Base-by-base conservation (phyloP, 2,888 invertebrate species). In the Plebejus anna region DNA sequence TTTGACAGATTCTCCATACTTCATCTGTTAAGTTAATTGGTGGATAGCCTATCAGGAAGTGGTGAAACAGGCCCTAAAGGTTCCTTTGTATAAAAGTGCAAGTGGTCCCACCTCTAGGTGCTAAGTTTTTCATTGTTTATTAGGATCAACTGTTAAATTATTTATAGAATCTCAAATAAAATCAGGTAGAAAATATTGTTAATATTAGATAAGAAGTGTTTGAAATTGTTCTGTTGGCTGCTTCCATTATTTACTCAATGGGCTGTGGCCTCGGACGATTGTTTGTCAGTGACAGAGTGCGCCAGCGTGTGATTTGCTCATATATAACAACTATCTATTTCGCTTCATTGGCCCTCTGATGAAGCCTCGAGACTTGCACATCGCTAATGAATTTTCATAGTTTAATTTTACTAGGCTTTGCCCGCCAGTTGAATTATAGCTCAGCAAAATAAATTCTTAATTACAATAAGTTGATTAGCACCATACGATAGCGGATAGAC, bases 201-300 rank as follows among this genome's bases (percentile, higher is more conserved):
- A 57, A 61, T 71, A 61, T 75, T 75, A 72, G 55, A n/a, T 70
- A 76, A 13, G 51, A 16, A 38, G 22, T 61, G 9, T 61, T 38
- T 73, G 73, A 70, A 66, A 66, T 61, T 66, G 47, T 9, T 61
- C 38, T 70, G 51, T 61, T 71, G 71, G 57, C 32, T 16, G 75
- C 57, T 38, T 22, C 66, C 71, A 73, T 75, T 77, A 75, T 75
- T 61, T 70, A 76, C 55, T 61, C 76, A 76, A 77, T 78, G 78
- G 77, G 76, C 77, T 75, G 75, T 76, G 47, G 70, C 75, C 47
- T 71, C 47, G 77, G 78, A 80, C 79, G 42, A 72, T 77, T 73
- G 77, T 80, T 77, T 79, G 80, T 79, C 81, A 79, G 78, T 80
- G 80, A 80, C 78, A 70, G 76, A 79, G 79, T 77, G 77, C 76